A percentile compares a stretch with the other conserved stretches of the same genome.
These are phyloP conservation scores for Pemphredon lugubris DNA, from an alignment of 2,888 invertebrate genomes.

Conservation along the genomic window DNA sequence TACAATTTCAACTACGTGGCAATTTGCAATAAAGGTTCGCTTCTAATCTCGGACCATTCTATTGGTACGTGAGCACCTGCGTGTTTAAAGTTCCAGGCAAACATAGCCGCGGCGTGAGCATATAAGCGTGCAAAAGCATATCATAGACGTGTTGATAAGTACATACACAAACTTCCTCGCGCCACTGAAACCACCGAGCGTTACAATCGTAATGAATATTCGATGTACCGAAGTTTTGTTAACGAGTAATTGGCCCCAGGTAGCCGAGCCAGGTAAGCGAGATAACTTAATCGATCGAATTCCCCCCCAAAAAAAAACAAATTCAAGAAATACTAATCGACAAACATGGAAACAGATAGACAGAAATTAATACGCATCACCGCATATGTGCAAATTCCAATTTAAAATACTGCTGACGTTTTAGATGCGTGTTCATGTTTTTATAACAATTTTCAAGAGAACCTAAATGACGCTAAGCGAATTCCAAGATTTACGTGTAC, in stretches of 20 bases:
- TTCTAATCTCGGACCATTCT: constrained; percentile 61
- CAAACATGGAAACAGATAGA: too few species aligned
- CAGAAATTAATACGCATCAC: too few species aligned
- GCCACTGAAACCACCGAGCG: constrained; percentile 6
- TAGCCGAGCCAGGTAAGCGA: too few species aligned
- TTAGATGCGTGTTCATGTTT: too few species aligned
- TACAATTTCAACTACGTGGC: constrained; percentile 62
- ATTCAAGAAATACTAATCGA: too few species aligned
- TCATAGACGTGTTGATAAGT: constrained; percentile 52
- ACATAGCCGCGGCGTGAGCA: constrained; percentile 15
- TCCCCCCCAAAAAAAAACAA: too few species aligned
- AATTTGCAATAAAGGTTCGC: constrained; percentile 57
- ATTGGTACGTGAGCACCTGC: constrained; percentile 45
- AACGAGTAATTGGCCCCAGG: background rate
- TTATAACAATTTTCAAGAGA: too few species aligned
- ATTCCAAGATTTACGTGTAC: too few species aligned
- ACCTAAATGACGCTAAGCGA: too few species aligned
- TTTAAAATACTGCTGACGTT: too few species aligned
- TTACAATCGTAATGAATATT: constrained; percentile 38
- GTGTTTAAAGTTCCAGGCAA: constrained; percentile 49
- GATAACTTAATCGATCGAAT: too few species aligned
- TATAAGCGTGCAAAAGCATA: constrained; percentile 51
- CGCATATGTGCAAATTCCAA: too few species aligned
- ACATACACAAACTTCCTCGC: constrained; percentile 28
- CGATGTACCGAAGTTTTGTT: constrained; percentile 35